Evolutionary conservation across 2,113 vertebrate species (phyloP).

Genomic region (Struthio camelus): DNA sequence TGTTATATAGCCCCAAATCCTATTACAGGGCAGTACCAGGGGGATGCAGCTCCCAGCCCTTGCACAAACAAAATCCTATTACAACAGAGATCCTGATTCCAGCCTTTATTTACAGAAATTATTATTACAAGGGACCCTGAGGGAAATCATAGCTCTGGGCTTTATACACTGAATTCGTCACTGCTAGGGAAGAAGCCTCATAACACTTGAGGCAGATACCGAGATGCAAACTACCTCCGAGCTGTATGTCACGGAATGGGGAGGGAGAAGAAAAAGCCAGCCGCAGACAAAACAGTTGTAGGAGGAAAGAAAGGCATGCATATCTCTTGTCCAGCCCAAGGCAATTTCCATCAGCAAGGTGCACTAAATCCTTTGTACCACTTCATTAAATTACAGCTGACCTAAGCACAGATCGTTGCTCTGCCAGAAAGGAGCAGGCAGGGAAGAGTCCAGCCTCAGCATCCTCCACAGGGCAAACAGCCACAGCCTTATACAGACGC

Average conservation of each 20-base stretch:
- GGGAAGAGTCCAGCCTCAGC: neutral
- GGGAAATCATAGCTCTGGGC: slow-evolving; percentile 58
- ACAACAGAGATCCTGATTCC: slow-evolving; percentile 31
- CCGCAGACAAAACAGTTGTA: neutral
- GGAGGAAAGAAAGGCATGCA: neutral
- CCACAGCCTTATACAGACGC: accelerated
- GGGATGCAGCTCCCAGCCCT: neutral
- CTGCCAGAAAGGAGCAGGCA: neutral
- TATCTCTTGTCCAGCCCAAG: slow-evolving; percentile 15
- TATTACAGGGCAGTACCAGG: neutral
- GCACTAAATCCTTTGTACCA: slow-evolving; percentile 2
- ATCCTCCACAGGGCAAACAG: accelerated
- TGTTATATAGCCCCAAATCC: neutral
- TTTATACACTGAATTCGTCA: slow-evolving; percentile 45
- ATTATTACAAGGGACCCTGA: slow-evolving; percentile 57
- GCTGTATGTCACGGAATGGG: neutral
- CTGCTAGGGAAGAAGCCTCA: neutral
- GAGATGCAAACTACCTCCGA: neutral
- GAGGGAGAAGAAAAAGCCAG: neutral
- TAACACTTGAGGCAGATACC: neutral
- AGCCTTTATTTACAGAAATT: slow-evolving; percentile 72
- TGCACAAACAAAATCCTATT: slow-evolving; percentile 61
- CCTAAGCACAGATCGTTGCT: neutral
- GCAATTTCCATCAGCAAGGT: slow-evolving; percentile 33
- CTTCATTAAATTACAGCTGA: slow-evolving; percentile 24